Base-by-base conservation (phyloP, 1,140 invertebrate species). In the Pogonus chalceus region DNA sequence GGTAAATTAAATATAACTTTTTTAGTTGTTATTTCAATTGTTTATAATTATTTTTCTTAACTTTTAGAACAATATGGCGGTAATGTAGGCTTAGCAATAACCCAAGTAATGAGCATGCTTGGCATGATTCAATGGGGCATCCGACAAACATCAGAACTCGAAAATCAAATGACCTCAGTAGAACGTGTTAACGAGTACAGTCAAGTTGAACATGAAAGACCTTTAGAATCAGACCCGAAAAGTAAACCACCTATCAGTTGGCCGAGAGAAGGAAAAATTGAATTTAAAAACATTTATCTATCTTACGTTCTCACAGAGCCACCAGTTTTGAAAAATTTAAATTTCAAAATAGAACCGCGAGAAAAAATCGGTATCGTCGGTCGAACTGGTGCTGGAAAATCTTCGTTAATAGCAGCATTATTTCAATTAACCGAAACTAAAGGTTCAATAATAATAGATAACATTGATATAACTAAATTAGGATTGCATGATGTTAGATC, bases 351-450 rank as follows among this genome's bases (percentile, higher is more conserved):
- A 20, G 61, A 72, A 53, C 66, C 74, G 0, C 73, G 71, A 37
- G 81, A 87, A 64, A 86, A 87, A 65, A 76, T 85, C 39, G 83
- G 84, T 10, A 84, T 87, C 47, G 82, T 86, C 23, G 84, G 84
- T 12, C 69, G 84, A 56, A 87, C 84, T 2, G 85, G 84, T 18
- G 84, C 85, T 35, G 86, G 88, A 2, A 90, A 90, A 69, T 84
- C 83, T 16, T 87, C 85, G 0, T 66, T 90, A 22, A 83, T 88
- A 47, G 70, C 79, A 1, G 79, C 81, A 16, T 63, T 88, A 52
- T 88, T 88, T 65, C 75, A 85, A 62, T 71, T 91, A 50, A 78
- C 79, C 1, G 78, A 82, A 56, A 75, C 80, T n/a, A 72, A 75
- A 12, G 87, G 85, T 16, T 61, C 56, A 3, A 82, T 86, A 49